These are phyloP conservation scores for Cephus runcator DNA, from an alignment of 2,888 invertebrate genomes.

Conservation along the genomic window DNA sequence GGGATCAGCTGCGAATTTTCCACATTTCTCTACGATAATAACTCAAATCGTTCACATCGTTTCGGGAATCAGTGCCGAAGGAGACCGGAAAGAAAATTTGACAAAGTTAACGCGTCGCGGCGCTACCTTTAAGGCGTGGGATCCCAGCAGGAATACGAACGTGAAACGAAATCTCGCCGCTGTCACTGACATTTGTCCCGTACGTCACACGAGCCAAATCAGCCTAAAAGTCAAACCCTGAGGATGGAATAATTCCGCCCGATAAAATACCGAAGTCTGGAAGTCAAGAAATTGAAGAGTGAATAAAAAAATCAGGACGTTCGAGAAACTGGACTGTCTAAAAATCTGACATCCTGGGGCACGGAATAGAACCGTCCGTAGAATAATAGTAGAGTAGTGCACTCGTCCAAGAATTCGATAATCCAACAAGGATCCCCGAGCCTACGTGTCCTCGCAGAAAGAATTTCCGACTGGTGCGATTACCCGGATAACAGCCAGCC, in stretches of 20 bases:
- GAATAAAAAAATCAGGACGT: background rate
- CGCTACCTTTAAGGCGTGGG: background rate
- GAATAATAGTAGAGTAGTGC: background rate
- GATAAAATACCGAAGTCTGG: background rate
- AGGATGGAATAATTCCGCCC: background rate
- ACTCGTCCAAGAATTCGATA: background rate
- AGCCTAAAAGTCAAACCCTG: background rate
- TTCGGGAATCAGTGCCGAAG: background rate
- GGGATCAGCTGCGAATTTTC: constrained; percentile 53
- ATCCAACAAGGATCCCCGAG: background rate
- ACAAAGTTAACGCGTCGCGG: background rate
- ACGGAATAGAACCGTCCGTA: background rate
- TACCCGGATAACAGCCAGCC: background rate
- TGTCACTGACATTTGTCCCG: background rate
- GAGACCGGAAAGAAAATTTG: background rate
- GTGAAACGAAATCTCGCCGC: background rate
- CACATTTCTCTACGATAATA: constrained; percentile 2
- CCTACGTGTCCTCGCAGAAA: background rate
- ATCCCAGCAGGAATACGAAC: background rate
- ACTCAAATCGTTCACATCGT: background rate
- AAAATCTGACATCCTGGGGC: background rate
- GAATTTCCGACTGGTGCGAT: background rate
- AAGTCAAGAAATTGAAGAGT: background rate
- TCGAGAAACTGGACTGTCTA: background rate
- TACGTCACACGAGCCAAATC: background rate